Base-by-base conservation (phyloP, 2,113 vertebrate species). In the Plectropomus leopardus region DNA sequence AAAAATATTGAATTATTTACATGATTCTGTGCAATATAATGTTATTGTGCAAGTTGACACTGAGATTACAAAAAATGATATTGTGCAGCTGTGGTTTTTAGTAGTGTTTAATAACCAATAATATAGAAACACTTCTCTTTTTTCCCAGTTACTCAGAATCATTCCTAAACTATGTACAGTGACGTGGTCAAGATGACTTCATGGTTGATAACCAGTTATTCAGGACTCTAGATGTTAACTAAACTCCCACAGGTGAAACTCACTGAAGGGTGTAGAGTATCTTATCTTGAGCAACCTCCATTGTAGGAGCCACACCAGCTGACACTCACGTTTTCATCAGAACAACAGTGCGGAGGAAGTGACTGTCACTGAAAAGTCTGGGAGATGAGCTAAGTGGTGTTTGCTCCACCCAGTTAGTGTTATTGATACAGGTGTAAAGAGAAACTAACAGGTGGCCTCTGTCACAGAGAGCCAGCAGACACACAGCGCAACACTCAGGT, bases 321-420 rank as follows among this genome's bases (percentile, higher is more conserved):
- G 61, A 78, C 85, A 24, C 44, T 53, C 55, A 44, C 23, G 17
- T 89, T 90, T 84, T 78, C 80, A 79, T 89, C 36, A 86, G 78
- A 87, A 83, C 67, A 72, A 30, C 68, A 36, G 80, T 3, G n/a
- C 71, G 34, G 51, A 77, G 72, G 84, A 77, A 23, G 72, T 54
- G 59, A 75, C 79, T 83, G 82, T 80, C 78, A 85, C 59, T 58
- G 58, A 59, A 47, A 65, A 55, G 78, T 55, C 30, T 60, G 67
- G 44, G 64, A 77, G 79, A 78, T 77, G 80, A 76, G 79, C 76
- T 83, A 34, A 71, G 68, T 28, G 67, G 63, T 68, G 14, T 0
- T 4, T 16, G 83, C 90, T 70, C 89, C 92, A 86, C 93, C 93
- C 92, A 85, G 59, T 19, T 70, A 23, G 60, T 80, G 81, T 86